A percentile compares a stretch with the other conserved stretches of the same genome.
phyloP scores from a whole-genome alignment of 1,140 invertebrate species.

The Macrobrachium nipponense region DNA sequence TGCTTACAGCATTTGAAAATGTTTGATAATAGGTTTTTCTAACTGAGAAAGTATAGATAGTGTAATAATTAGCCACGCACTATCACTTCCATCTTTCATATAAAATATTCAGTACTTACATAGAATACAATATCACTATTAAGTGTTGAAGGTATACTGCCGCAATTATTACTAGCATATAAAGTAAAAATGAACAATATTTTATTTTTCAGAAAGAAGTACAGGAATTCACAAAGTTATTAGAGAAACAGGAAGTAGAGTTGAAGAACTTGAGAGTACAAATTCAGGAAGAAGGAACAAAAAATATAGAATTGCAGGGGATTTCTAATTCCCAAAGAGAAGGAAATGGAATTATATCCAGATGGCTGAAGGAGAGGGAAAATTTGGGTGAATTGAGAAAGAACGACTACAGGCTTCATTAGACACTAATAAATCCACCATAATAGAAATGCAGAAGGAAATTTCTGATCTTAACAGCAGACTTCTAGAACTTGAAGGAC shows the following conservation, averaged over 20 bases:
- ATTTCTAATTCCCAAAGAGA: constrained; percentile 2
- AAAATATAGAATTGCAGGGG: neutral
- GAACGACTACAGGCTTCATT: neutral
- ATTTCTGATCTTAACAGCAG: neutral
- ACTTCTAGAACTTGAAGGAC: neutral
- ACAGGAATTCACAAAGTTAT: neutral
- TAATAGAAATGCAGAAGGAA: neutral
- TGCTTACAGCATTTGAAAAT: no score
- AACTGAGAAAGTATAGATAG: no score
- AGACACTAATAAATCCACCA: neutral
- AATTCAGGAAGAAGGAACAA: neutral
- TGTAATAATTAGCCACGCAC: no score
- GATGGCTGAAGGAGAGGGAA: neutral
- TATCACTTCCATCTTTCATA: no score
- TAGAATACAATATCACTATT: no score
- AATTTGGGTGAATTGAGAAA: neutral
- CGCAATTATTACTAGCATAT: neutral
- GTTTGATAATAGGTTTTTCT: no score
- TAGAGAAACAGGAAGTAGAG: constrained; percentile 1
- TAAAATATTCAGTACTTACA: no score
- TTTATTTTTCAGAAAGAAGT: neutral
- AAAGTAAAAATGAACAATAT: neutral
- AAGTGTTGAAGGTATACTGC: no score
- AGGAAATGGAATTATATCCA: neutral
- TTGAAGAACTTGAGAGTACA: neutral